A percentile compares a stretch with the other conserved stretches of the same genome.
These are phyloP conservation scores for Laticauda colubrina DNA, from an alignment of 2,113 vertebrate genomes.

Conservation along the genomic window DNA sequence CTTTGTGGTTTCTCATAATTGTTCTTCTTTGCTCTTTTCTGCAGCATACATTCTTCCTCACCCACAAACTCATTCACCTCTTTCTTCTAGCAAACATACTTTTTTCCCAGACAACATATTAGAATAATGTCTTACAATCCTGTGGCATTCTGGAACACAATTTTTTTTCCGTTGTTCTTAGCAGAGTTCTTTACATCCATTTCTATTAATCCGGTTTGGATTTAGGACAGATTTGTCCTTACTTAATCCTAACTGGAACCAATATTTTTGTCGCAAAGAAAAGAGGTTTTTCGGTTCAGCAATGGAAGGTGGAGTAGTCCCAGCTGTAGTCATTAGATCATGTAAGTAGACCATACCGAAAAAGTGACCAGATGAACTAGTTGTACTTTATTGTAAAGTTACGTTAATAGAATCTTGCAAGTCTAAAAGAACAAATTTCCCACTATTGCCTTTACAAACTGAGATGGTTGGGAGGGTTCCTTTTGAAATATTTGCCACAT, in stretches of 20 bases:
- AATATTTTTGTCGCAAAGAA: neutral
- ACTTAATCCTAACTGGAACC: neutral
- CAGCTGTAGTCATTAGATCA: neutral
- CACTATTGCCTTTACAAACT: neutral
- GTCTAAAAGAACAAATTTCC: neutral
- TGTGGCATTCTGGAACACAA: neutral
- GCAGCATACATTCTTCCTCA: neutral
- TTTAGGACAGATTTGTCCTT: neutral
- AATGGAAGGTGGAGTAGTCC: neutral
- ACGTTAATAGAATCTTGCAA: neutral
- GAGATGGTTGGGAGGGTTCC: neutral
- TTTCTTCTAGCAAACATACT: neutral
- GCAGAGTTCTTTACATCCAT: neutral
- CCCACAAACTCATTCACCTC: neutral
- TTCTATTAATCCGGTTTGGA: neutral
- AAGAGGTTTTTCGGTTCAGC: neutral
- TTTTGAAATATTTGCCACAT: neutral
- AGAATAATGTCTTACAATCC: neutral
- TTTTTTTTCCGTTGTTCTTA: neutral
- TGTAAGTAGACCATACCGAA: neutral
- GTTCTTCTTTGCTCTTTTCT: neutral
- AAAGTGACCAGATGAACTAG: neutral
- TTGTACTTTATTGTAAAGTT: neutral
- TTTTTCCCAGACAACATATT: neutral
- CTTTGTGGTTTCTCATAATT: neutral